Evolutionary conservation across 2,888 invertebrate species (phyloP).

Genomic region (Lasiommata megera): DNA sequence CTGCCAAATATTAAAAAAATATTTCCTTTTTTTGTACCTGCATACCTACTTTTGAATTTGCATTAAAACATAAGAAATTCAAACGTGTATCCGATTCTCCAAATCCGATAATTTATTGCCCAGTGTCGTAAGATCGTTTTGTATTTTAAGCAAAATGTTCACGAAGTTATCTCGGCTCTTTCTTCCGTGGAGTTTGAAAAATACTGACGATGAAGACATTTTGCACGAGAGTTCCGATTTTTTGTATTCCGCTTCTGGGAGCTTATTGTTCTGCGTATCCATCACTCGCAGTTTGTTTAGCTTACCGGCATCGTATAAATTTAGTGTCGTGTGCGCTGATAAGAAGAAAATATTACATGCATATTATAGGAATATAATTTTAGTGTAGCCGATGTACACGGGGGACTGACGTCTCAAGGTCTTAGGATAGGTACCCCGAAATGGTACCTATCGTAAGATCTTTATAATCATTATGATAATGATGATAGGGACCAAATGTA

Average conservation of each 20-base stretch:
- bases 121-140: conserved; percentile 58
- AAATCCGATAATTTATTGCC: conserved; percentile 59
- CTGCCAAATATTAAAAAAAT: too few species aligned
- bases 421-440: too few species aligned
- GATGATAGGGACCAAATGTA: too few species aligned
- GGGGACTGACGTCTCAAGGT: too few species aligned
- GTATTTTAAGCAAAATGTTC: conserved; percentile 63
- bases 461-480: too few species aligned
- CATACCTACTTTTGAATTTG: too few species aligned
- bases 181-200: conserved; percentile 53
- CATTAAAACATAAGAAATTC: not conserved
- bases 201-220: conserved; percentile 53
- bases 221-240: conserved; percentile 55
- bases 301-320: conserved; percentile 40
- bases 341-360: conserved; percentile 26
- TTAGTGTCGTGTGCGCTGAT: conserved; percentile 43
- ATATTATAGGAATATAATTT: too few species aligned
- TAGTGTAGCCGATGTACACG: too few species aligned
- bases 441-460: too few species aligned
- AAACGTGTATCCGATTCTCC: conserved; percentile 53
- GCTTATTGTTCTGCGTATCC: conserved; percentile 34
- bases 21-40: too few species aligned
- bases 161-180: conserved; percentile 64
- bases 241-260: conserved; percentile 41
- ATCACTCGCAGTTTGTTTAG: conserved; percentile 39